phyloP scores from a whole-genome alignment of 2,797 vertebrate genomes.

The Otus scops region DNA sequence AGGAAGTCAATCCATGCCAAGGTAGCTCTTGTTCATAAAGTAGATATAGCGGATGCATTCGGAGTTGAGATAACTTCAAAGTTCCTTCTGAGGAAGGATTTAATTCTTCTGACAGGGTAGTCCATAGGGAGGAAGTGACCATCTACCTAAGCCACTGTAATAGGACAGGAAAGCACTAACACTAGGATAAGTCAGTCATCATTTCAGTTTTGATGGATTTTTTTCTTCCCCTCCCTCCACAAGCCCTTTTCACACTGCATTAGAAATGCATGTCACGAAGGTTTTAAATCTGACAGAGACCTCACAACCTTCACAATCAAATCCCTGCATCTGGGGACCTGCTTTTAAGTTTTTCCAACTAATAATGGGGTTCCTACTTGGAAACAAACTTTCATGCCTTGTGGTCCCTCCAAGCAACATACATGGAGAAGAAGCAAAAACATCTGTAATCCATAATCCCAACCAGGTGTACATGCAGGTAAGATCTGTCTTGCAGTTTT shows the following conservation, averaged over 20 bases:
- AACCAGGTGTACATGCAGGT: not conserved
- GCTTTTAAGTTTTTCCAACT: not conserved
- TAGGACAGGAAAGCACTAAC: not conserved
- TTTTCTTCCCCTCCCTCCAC: not conserved
- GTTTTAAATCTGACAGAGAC: not conserved
- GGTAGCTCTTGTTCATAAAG: not conserved
- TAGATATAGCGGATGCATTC: constrained; percentile 1
- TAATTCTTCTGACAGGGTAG: constrained; percentile 2
- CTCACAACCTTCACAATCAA: not conserved
- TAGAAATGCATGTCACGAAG: not conserved
- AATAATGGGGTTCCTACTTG: not conserved
- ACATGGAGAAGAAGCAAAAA: not conserved
- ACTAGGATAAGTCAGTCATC: not conserved
- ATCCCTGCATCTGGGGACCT: not conserved
- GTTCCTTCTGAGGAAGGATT: constrained; percentile 24
- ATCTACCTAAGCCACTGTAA: not conserved
- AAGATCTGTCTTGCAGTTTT: not conserved
- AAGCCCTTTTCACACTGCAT: not conserved
- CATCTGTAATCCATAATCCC: not conserved
- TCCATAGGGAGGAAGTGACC: constrained; percentile 20
- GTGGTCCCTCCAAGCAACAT: not conserved
- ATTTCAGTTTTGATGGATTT: not conserved
- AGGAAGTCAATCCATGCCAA: constrained; percentile 32
- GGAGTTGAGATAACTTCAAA: constrained; percentile 20
- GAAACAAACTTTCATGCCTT: not conserved